Conservation (phyloP, 2,888 invertebrate genomes). For the Drosophila parthenogenetica region DNA sequence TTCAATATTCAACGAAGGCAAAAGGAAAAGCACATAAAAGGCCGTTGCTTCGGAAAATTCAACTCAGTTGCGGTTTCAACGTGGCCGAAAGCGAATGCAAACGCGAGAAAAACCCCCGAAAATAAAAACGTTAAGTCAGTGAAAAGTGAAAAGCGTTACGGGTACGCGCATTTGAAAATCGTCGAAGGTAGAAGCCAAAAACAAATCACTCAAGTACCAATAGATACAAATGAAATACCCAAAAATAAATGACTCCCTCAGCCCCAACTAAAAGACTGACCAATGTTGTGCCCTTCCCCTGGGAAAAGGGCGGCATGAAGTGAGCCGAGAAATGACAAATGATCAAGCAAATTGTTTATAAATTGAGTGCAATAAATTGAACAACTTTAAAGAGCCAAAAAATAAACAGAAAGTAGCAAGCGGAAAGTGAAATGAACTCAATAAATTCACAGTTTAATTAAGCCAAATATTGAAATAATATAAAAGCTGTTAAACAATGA, state of each 20-base stretch:
- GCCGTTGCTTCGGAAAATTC: conserved; percentile 55
- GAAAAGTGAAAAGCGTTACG: conserved; percentile 37
- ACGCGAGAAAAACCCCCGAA: conserved; percentile 1
- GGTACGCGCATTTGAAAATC: conserved; percentile 20
- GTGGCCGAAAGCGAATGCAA: conserved; percentile 51
- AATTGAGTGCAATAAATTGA: conserved; percentile 27
- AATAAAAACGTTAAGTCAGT: conserved; percentile 2
- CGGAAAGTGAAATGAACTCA: not conserved
- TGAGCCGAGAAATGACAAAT: conserved; percentile 28
- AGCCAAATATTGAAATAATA: not conserved
- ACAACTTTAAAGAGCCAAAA: conserved; percentile 2
- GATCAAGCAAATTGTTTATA: conserved; percentile 23
- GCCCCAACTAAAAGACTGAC: conserved; percentile 27
- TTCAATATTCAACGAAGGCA: conserved; percentile 70
- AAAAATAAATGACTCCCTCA: conserved; percentile 20
- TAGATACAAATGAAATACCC: conserved; percentile 47
- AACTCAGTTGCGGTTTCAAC: conserved; percentile 76
- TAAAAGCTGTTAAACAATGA: not conserved
- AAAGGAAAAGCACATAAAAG: conserved; percentile 68
- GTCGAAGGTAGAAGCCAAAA: conserved; percentile 19
- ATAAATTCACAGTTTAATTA: not conserved
- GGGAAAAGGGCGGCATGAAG: conserved; percentile 10
- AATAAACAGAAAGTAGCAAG: conserved; percentile 8
- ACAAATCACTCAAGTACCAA: conserved; percentile 36
- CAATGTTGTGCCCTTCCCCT: not conserved